Base-by-base conservation (phyloP, 2,888 invertebrate species). In the Agrochola lychnidis region DNA sequence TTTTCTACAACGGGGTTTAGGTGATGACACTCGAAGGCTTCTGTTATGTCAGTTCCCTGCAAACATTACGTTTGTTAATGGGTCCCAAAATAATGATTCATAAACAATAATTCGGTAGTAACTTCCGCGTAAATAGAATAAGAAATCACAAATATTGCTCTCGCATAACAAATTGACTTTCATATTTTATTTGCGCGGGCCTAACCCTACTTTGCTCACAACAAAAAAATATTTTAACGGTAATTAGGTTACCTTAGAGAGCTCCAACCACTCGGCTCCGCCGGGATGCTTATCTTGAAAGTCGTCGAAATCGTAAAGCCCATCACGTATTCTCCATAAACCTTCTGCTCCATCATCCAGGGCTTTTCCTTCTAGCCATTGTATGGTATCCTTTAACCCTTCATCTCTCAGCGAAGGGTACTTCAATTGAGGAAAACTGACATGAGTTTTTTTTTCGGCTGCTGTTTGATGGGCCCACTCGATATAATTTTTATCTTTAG, bases 231-330 rank as follows among this genome's bases (percentile, higher is more conserved):
- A 79, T 67, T 66, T 70, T 61, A 70, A 72, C 67, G 42, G 56
- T 78, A 82, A 75, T 79, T 75, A 76, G 76, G 76, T 85, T 94
- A 97, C 98, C 96, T 98, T 97, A 1, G 98, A 97, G 67, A 98
- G 94, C 56, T 95, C 94, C 70, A 98, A 90, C 98, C 98, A 99
- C 90, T 98, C 98, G 0, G 96, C 89, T 2, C 99, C 99, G 56
- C 99, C 99, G 0, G 99, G 99, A 97, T 99, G 99, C 66, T 95
- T 97, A 6, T 97, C 93, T 9, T 98, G 96, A 92, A 99, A 99
- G 36, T 97, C 97, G 0, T 97, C 97, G 42, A 99, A 97, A 94
- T 99, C 99, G 93, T 99, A 99, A 40, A 99, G 95, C 64, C 96
- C 96, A 92, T 98, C 97, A 85, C 98, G 97, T 36, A 98, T 97